Conservation (phyloP, 2,888 invertebrate species). For the Psylliodes chrysocephalus region DNA sequence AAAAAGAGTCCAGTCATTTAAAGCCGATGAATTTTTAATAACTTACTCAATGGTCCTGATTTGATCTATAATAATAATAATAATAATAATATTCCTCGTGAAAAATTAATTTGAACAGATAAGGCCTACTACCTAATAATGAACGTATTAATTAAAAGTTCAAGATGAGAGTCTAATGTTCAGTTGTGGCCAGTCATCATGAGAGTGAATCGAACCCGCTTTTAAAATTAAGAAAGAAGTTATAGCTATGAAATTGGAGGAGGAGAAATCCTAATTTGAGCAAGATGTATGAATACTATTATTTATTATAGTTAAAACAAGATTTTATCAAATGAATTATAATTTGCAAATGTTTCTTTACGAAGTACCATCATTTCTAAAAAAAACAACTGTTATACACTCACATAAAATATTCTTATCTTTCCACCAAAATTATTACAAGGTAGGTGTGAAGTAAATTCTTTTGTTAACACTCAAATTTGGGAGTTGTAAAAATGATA, state of each 20-base stretch:
- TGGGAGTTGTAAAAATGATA: conserved; percentile 11
- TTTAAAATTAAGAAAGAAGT: not conserved
- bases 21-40: conserved; percentile 25
- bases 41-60: conserved; percentile 9
- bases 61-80: conserved; percentile 17
- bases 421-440: not conserved
- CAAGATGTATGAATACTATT: too few relatives aligned
- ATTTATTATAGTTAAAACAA: too few relatives aligned
- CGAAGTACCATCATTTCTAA: too few relatives aligned
- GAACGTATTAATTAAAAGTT: conserved; percentile 27
- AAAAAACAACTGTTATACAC: too few relatives aligned
- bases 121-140: conserved; percentile 16
- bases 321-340: too few relatives aligned
- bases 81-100: conserved; percentile 19
- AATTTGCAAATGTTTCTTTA: too few relatives aligned
- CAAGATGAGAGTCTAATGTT: conserved; percentile 1
- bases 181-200: conserved; percentile 17
- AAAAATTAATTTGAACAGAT: conserved; percentile 25
- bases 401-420: not conserved
- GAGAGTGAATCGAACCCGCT: not conserved
- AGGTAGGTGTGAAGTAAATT: conserved; percentile 3
- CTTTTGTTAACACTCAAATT: conserved; percentile 1
- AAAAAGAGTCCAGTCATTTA: conserved; percentile 22
- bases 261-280: too few relatives aligned
- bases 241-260: too few relatives aligned